These are phyloP conservation scores for Drosophila putrida DNA, from an alignment of 2,888 invertebrate species.

Conservation along the genomic window DNA sequence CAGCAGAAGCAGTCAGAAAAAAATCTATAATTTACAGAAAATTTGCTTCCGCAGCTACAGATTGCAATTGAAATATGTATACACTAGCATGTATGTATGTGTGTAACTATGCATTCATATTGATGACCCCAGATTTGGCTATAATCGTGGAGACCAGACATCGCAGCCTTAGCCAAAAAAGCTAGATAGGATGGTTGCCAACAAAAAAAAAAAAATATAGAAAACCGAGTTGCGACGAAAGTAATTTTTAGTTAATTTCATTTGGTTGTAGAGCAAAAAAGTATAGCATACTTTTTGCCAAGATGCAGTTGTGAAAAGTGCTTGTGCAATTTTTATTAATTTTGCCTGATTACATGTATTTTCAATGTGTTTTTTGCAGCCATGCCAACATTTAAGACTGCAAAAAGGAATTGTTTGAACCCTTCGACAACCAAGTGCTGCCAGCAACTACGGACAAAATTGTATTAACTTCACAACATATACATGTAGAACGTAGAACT, in stretches of 20 bases:
- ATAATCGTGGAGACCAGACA: constrained; percentile 53
- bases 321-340: constrained; percentile 48
- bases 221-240: constrained; percentile 10
- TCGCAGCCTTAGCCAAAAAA: constrained; percentile 43
- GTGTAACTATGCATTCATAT: constrained; percentile 41
- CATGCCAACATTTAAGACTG: constrained; percentile 75
- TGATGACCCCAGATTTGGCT: constrained; percentile 63
- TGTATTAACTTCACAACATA: constrained; percentile 28
- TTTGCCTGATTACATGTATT: constrained; percentile 26
- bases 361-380: constrained; percentile 60
- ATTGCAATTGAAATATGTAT: constrained; percentile 32
- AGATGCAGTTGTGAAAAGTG: constrained; percentile 38
- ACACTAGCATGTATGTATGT: background rate
- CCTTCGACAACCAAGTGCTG: constrained; percentile 63
- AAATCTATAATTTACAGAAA: constrained; percentile 80
- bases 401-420: constrained; percentile 72
- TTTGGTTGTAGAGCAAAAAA: constrained; percentile 41
- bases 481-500: constrained; percentile 5
- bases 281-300: constrained; percentile 52
- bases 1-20: constrained; percentile 51
- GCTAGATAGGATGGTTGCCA: constrained; percentile 66
- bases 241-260: constrained; percentile 66
- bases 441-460: constrained; percentile 50
- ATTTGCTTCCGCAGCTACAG: constrained; percentile 71
- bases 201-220: constrained; percentile 31